Base-by-base conservation (phyloP, 64 coral and sea anemone genomes). In the Montipora efflorescens region DNA sequence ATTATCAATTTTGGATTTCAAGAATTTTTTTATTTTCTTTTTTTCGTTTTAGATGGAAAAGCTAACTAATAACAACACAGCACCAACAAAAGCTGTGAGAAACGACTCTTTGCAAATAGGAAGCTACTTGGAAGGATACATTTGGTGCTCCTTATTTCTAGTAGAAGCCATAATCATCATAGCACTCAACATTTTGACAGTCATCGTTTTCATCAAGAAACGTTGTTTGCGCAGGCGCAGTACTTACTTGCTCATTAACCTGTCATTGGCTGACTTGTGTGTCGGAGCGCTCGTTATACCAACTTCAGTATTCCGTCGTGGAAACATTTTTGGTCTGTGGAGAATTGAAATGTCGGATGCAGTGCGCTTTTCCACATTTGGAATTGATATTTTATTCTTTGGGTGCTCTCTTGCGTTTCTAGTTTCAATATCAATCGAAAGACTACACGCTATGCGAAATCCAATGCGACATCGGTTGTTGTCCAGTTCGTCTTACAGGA, bases 381-480 rank as follows among this genome's bases (percentile, higher is more conserved):
- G 64, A 72, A 47, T 86, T 22, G 47, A 72, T 64, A 71, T n/a
- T 7, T 47, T 86, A 7, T 86, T 72, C 46, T 86, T 69, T 50
- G 82, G 82, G 5, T 71, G 82, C 47, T 86, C 82, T 0, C 82
- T 86, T 12, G 64, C 19, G 46, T 86, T 86, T 72, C n/a, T 86
- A 19, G 82, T 23, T 45, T 86, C 82, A 0, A 86, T 86, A 21
- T 86, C 82, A 50, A 68, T 86, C 5, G 82, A 86, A 46, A 86
- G 82, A 22, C 82, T 86, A 46, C 16, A 86, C 18, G 82, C 82
- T 50, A 86, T 59, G 45, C 67, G 82, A n/a, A 50, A 71, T 71
- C 82, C 82, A 70, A 69, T 86, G 7, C 43, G 66, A 20, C 82
- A 86, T 50, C 43, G 45, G 8, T 6, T 48, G 19, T 23, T 86